These are phyloP conservation scores for Nannoperca australis DNA, from an alignment of 2,797 vertebrate genomes.

Conservation along the genomic window DNA sequence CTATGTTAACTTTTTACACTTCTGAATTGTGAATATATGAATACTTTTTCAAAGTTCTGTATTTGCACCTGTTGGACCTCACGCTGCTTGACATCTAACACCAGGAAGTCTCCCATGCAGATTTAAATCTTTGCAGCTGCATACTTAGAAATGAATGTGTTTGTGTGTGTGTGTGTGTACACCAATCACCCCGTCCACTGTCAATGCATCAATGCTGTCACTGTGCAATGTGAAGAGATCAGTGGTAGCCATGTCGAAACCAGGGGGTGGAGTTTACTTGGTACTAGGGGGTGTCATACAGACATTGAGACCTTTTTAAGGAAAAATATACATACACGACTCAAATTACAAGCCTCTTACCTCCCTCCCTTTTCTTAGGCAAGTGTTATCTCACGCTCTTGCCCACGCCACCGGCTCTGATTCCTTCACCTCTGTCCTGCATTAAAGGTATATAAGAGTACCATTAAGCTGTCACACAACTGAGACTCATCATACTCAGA, in stretches of 20 bases:
- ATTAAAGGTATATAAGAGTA: slow-evolving; percentile 71
- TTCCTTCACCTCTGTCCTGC: slow-evolving; percentile 43
- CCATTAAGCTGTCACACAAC: slow-evolving; percentile 35
- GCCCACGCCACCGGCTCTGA: slow-evolving; percentile 33
- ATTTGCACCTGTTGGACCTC: slow-evolving; percentile 36
- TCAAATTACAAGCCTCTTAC: slow-evolving; percentile 54
- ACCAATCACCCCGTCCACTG: slow-evolving; percentile 15
- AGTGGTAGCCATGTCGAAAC: slow-evolving; percentile 5
- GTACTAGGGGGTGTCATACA: slow-evolving; percentile 24
- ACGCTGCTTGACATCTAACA: background rate
- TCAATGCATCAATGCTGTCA: slow-evolving; percentile 39
- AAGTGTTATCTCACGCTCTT: slow-evolving; percentile 21
- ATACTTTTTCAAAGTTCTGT: background rate
- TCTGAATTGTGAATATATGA: background rate
- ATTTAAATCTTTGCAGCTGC: slow-evolving; percentile 33
- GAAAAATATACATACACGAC: slow-evolving; percentile 60
- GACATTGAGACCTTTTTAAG: slow-evolving; percentile 69
- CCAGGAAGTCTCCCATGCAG: background rate
- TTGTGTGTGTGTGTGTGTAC: slow-evolving; percentile 4
- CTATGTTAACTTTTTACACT: background rate
- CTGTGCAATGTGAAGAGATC: slow-evolving; percentile 46
- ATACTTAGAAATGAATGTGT: background rate
- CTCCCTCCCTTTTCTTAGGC: slow-evolving; percentile 44
- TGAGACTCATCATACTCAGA: slow-evolving; percentile 26
- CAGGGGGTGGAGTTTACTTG: slow-evolving; percentile 36